phyloP scores from a whole-genome alignment of 1,140 invertebrate genomes.

The Drosophila kepulauana region DNA sequence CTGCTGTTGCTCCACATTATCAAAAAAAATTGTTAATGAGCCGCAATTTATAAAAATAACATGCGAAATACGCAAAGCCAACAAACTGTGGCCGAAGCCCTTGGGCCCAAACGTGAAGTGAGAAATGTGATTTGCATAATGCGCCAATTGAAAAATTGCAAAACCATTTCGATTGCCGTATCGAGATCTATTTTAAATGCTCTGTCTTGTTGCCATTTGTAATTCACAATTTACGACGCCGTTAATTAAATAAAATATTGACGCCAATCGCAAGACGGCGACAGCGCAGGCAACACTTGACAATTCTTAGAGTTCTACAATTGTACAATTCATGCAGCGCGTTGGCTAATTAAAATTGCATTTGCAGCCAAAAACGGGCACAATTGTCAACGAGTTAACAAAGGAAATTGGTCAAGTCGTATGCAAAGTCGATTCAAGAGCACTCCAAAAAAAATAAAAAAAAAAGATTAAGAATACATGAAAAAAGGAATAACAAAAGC shows the following conservation, averaged over 20 bases:
- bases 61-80: conserved; percentile 39
- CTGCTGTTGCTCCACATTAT: neutral
- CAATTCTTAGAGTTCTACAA: conserved; percentile 7
- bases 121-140: conserved; percentile 60
- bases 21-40: conserved; percentile 29
- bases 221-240: conserved; percentile 72
- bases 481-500: conserved; percentile 21
- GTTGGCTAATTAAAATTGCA: conserved; percentile 70
- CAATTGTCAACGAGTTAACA: conserved; percentile 67
- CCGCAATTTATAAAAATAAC: conserved; percentile 49
- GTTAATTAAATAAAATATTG: conserved; percentile 62
- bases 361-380: conserved; percentile 52
- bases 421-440: conserved; percentile 73
- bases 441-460: conserved; percentile 24
- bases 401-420: conserved; percentile 63
- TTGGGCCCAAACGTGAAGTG: conserved; percentile 23
- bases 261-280: conserved; percentile 41
- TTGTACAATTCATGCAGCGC: conserved; percentile 53
- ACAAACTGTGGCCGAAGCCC: conserved; percentile 33
- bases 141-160: conserved; percentile 26
- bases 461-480: neutral
- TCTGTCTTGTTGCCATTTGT: conserved; percentile 75
- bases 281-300: conserved; percentile 1
- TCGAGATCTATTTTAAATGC: conserved; percentile 43
- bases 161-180: conserved; percentile 31